Percentiles rank a stretch among this genome's conserved stretches.
Evolutionary conservation across 1,140 invertebrate genomes (phyloP).

Genomic region (Cydia fagiglandana): DNA sequence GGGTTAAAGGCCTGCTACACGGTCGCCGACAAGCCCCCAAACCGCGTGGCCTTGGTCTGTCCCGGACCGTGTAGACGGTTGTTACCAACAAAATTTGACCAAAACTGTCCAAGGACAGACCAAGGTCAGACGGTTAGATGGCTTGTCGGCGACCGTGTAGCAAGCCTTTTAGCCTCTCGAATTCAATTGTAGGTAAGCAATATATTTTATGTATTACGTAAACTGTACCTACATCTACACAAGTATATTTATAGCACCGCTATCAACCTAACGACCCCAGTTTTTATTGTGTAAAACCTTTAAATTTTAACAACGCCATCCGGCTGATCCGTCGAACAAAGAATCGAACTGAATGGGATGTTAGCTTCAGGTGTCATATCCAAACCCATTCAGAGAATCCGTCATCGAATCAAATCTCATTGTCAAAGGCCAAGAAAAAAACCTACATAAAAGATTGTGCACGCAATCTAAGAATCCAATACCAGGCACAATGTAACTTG

Average conservation of each 20-base stretch:
- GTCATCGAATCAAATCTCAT: conserved; percentile 68
- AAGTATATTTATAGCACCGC: not conserved
- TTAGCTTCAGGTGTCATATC: conserved; percentile 72
- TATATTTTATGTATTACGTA: not conserved
- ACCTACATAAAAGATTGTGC: conserved; percentile 58
- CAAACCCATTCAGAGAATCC: conserved; percentile 62
- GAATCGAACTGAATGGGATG: conserved; percentile 57
- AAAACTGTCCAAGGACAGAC: too few relatives aligned
- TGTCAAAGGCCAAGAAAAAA: conserved; percentile 52
- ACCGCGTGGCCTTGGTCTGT: too few relatives aligned
- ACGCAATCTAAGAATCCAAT: conserved; percentile 70
- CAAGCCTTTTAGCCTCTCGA: too few relatives aligned
- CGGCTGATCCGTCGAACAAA: conserved; percentile 40
- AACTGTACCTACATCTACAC: not conserved
- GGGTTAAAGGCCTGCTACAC: too few relatives aligned
- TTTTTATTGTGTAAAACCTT: conserved; percentile 27
- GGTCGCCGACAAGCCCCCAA: too few relatives aligned
- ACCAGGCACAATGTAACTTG: conserved; percentile 59
- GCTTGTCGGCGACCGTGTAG: too few relatives aligned
- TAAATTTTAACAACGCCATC: conserved; percentile 31
- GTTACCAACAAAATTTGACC: too few relatives aligned
- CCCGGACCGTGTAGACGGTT: too few relatives aligned
- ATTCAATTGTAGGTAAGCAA: not conserved
- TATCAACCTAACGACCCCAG: conserved; percentile 18
- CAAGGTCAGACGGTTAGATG: too few relatives aligned